phyloP scores from a whole-genome alignment of 2,888 invertebrate genomes.

The Colletes collaris region DNA sequence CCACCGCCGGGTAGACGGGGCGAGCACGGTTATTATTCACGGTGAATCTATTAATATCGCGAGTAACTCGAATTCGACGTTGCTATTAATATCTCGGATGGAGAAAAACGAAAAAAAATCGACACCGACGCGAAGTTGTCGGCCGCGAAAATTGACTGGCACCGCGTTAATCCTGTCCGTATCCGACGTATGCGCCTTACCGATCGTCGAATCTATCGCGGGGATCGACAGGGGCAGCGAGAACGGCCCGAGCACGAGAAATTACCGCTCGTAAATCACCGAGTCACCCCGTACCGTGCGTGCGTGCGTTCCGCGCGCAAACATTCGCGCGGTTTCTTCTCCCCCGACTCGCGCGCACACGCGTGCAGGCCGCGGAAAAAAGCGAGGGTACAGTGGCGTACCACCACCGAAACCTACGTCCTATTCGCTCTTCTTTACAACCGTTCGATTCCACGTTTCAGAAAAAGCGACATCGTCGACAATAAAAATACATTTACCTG shows the following conservation, averaged over 20 bases:
- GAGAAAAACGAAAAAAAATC: background rate
- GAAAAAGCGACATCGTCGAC: too few species aligned
- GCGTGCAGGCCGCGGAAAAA: slow-evolving; percentile 10
- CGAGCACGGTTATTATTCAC: slow-evolving; percentile 24
- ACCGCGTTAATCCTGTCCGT: slow-evolving; percentile 55
- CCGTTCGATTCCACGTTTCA: too few species aligned
- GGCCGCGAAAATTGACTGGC: slow-evolving; percentile 55
- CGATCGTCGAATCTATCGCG: slow-evolving; percentile 64
- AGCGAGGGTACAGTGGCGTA: slow-evolving; percentile 29
- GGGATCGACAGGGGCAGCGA: slow-evolving; percentile 59
- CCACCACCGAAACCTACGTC: background rate
- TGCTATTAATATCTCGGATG: slow-evolving; percentile 14
- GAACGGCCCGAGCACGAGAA: slow-evolving; percentile 54
- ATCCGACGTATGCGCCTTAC: slow-evolving; percentile 36
- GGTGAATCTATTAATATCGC: slow-evolving; percentile 35
- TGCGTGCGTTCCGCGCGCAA: slow-evolving; percentile 21
- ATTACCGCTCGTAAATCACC: slow-evolving; percentile 67
- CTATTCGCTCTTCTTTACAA: too few species aligned
- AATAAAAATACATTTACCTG: too few species aligned
- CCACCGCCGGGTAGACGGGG: background rate
- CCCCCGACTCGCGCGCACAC: slow-evolving; percentile 9
- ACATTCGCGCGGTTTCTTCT: slow-evolving; percentile 22
- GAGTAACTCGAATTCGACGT: slow-evolving; percentile 38
- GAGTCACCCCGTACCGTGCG: slow-evolving; percentile 59
- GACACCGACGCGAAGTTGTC: background rate